Conservation (phyloP, 2,888 invertebrate genomes). For the Cantharis rustica region DNA sequence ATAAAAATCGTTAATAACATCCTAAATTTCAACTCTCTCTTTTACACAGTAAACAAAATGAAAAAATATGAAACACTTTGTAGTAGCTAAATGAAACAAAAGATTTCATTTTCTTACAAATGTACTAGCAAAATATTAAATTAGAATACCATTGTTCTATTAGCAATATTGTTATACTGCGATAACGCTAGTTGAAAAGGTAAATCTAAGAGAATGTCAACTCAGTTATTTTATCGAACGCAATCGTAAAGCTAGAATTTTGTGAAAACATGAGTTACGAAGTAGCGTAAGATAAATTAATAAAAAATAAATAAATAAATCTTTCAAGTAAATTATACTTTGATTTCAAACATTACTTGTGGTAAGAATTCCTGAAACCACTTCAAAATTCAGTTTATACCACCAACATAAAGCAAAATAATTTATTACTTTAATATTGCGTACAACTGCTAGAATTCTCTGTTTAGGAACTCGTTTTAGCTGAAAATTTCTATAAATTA, state of each 20-base stretch:
- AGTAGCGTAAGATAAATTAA: background rate
- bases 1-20: background rate
- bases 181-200: background rate
- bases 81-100: too few relatives aligned
- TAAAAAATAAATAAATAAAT: background rate
- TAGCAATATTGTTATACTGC: background rate
- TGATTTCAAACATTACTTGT: background rate
- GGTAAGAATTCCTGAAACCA: background rate
- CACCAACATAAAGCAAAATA: background rate
- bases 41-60: background rate
- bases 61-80: background rate
- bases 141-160: background rate
- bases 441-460: background rate
- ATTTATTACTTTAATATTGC: constrained; percentile 2
- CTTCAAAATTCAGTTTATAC: background rate
- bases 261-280: background rate
- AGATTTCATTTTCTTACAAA: too few relatives aligned
- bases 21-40: background rate
- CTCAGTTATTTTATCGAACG: background rate
- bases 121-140: background rate
- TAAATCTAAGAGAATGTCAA: background rate
- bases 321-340: background rate
- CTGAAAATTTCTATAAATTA: background rate
- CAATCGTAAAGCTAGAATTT: background rate
- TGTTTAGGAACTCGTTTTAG: background rate